A percentile compares a stretch with the other conserved stretches of the same genome.
Evolutionary conservation across 92 coral and sea anemone species (phyloP).

Genomic region (Parazoanthus swiftii): DNA sequence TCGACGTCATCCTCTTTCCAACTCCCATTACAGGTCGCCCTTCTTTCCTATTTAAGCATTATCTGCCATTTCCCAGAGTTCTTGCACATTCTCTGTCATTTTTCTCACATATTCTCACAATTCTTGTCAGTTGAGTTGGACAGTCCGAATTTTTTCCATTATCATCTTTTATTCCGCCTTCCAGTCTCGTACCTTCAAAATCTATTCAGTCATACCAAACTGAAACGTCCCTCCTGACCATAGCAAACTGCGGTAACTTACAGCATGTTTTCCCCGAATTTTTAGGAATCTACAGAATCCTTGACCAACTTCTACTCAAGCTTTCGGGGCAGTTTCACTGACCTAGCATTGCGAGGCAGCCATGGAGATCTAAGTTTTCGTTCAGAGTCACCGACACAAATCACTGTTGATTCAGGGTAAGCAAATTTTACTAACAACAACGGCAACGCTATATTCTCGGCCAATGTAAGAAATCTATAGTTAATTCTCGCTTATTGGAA

Average conservation of each 20-base stretch:
- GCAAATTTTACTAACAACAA: slow-evolving; percentile 7
- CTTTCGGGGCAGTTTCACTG: slow-evolving; percentile 35
- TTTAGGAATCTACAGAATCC: slow-evolving; percentile 82
- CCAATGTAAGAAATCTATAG: too few relatives aligned
- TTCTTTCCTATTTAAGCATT: not conserved
- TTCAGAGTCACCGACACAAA: slow-evolving; percentile 80
- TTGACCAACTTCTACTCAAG: slow-evolving; percentile 56
- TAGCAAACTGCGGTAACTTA: not conserved
- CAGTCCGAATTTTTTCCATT: not conserved
- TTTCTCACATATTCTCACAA: not conserved
- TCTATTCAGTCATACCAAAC: too few relatives aligned
- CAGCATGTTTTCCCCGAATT: not conserved
- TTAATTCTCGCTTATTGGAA: too few relatives aligned
- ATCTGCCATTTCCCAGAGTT: not conserved
- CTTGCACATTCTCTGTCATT: not conserved
- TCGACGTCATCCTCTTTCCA: not conserved
- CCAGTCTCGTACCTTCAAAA: not conserved
- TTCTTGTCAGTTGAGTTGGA: not conserved
- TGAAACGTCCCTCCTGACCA: not conserved
- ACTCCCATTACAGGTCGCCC: not conserved
- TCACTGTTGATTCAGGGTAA: slow-evolving; percentile 94
- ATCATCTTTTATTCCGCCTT: too few relatives aligned
- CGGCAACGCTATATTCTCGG: not conserved
- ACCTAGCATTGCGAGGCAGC: slow-evolving; percentile 78
- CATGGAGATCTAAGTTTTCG: slow-evolving; percentile 84